Conservation (phyloP, 2,888 invertebrate genomes). For the Nezara viridula region DNA sequence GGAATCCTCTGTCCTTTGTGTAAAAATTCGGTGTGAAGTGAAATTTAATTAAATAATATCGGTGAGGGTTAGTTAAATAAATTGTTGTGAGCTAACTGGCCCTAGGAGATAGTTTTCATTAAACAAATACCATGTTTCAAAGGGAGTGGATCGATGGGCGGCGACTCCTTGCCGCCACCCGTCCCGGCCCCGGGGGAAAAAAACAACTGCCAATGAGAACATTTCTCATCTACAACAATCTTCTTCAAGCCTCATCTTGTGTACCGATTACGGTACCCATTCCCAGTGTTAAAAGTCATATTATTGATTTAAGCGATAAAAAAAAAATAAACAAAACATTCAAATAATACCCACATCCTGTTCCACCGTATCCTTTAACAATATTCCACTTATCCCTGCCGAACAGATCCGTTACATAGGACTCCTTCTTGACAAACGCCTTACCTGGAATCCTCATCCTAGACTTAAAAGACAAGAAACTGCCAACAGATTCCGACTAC, state of each 20-base stretch:
- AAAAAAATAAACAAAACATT: background rate
- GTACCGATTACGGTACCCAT: background rate
- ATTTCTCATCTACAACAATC: constrained; percentile 2
- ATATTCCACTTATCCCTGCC: too few relatives aligned
- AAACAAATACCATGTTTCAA: constrained; percentile 34
- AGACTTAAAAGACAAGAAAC: too few relatives aligned
- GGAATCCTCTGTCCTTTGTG: too few relatives aligned
- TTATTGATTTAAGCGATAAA: background rate
- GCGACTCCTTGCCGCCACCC: constrained; percentile 40
- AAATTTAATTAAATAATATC: background rate
- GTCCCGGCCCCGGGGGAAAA: background rate
- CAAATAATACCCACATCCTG: too few relatives aligned
- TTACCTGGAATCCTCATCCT: too few relatives aligned
- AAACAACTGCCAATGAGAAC: constrained; percentile 28
- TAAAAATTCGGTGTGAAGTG: too few relatives aligned
- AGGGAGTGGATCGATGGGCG: constrained; percentile 21
- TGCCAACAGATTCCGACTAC: too few relatives aligned
- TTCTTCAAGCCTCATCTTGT: background rate
- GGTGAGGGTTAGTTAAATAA: background rate
- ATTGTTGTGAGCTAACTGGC: background rate
- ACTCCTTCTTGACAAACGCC: too few relatives aligned
- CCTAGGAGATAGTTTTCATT: constrained; percentile 43
- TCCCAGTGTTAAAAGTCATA: background rate
- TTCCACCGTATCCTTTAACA: too few relatives aligned
- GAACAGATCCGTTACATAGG: too few relatives aligned